These are phyloP conservation scores for Brachirus orientalis DNA, from an alignment of 2,113 vertebrate species.

Conservation along the genomic window DNA sequence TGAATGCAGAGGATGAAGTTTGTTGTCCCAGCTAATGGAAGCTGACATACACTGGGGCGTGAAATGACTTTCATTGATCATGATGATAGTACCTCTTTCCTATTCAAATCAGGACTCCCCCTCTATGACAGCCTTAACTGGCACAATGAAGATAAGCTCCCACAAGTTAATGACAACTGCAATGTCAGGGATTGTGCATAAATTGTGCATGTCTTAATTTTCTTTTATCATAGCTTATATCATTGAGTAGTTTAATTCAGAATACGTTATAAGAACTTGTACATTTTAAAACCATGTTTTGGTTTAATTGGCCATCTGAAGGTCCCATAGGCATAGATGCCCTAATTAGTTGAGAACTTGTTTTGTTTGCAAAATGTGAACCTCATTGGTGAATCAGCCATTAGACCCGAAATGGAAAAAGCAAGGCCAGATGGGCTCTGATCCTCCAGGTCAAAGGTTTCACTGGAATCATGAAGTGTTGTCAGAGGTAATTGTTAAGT, in stretches of 20 bases:
- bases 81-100: conserved; percentile 64
- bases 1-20: conserved; percentile 58
- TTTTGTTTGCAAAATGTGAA: conserved; percentile 27
- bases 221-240: conserved; percentile 19
- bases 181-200: conserved; percentile 14
- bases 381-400: conserved; percentile 45
- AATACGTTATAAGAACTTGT: background rate
- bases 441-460: conserved; percentile 30
- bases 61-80: conserved; percentile 77
- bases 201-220: conserved; percentile 29
- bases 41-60: conserved; percentile 70
- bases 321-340: conserved; percentile 37
- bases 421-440: conserved; percentile 15
- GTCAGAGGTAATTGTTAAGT: conserved; percentile 39
- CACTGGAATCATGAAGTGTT: conserved; percentile 21
- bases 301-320: conserved; percentile 42
- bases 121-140: conserved; percentile 41
- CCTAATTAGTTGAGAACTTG: conserved; percentile 62
- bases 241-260: conserved; percentile 16
- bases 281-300: conserved; percentile 14
- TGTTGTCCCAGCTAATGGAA: conserved; percentile 70
- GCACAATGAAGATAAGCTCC: conserved; percentile 55
- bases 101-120: conserved; percentile 59
- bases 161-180: conserved; percentile 51
- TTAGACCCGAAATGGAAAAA: conserved; percentile 47